phyloP scores from a whole-genome alignment of 2,113 vertebrate genomes.

The Rhinoderma darwinii region DNA sequence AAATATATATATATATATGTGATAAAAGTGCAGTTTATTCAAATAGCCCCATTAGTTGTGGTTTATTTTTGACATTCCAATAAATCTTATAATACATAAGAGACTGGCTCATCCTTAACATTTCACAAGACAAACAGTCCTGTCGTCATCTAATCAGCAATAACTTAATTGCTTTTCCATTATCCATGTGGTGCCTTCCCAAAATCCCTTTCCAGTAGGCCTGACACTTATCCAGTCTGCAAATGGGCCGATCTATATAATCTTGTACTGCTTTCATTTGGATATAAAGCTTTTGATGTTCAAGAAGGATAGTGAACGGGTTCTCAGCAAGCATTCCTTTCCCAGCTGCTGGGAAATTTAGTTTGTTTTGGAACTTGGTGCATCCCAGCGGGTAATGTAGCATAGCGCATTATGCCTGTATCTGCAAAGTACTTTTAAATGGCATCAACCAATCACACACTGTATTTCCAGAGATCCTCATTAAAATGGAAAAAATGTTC shows the following conservation, averaged over 20 bases:
- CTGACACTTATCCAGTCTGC: background rate
- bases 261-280: background rate
- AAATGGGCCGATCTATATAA: background rate
- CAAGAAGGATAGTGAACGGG: constrained; percentile 4
- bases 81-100: background rate
- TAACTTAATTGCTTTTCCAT: constrained; percentile 15
- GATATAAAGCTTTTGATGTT: constrained; percentile 4
- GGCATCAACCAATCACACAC: constrained; percentile 50
- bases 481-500: constrained; percentile 32
- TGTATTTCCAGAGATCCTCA: constrained; percentile 43
- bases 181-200: background rate
- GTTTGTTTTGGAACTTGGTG: constrained; percentile 50
- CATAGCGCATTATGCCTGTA: constrained; percentile 22
- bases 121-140: background rate
- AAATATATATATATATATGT: too few species aligned
- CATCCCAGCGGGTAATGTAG: constrained; percentile 54
- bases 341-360: constrained; percentile 53
- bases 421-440: constrained; percentile 52
- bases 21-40: background rate
- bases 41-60: background rate
- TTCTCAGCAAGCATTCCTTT: constrained; percentile 28
- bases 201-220: background rate
- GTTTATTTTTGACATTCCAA: background rate
- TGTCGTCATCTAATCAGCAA: background rate
- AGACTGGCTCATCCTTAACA: constrained; percentile 3